Percentiles rank a stretch among this genome's conserved stretches.
phyloP scores from a whole-genome alignment of 2,113 vertebrate genomes.

The Tapirus terrestris region DNA sequence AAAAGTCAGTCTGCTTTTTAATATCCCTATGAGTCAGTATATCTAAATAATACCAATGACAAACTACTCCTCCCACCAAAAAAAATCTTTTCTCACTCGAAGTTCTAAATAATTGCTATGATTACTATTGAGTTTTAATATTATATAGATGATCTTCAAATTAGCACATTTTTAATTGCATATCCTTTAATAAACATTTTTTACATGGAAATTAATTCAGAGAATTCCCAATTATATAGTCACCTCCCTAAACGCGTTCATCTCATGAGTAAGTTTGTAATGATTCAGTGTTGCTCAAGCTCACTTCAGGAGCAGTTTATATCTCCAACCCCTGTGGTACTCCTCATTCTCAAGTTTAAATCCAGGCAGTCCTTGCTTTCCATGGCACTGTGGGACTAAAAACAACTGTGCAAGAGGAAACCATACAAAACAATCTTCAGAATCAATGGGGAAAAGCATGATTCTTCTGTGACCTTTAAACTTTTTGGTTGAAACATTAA shows the following conservation, averaged over 20 bases:
- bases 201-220: constrained; percentile 42
- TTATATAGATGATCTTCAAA: background rate
- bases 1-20: background rate
- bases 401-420: background rate
- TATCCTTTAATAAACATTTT: constrained; percentile 30
- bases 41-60: background rate
- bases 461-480: background rate
- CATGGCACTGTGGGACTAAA: background rate
- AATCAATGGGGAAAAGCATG: background rate
- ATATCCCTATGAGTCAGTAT: background rate
- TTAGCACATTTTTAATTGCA: background rate
- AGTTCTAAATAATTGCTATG: constrained; percentile 35
- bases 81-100: background rate
- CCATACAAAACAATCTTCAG: background rate
- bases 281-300: background rate
- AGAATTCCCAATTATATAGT: background rate
- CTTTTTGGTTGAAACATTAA: background rate
- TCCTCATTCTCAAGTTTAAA: background rate
- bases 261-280: background rate
- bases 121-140: background rate
- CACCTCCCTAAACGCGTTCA: background rate
- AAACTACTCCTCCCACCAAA: background rate
- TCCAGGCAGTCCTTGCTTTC: background rate
- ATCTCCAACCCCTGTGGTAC: background rate
- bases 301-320: background rate